phyloP scores from a whole-genome alignment of 2,113 vertebrate genomes.

The Brienomyrus longianalis region DNA sequence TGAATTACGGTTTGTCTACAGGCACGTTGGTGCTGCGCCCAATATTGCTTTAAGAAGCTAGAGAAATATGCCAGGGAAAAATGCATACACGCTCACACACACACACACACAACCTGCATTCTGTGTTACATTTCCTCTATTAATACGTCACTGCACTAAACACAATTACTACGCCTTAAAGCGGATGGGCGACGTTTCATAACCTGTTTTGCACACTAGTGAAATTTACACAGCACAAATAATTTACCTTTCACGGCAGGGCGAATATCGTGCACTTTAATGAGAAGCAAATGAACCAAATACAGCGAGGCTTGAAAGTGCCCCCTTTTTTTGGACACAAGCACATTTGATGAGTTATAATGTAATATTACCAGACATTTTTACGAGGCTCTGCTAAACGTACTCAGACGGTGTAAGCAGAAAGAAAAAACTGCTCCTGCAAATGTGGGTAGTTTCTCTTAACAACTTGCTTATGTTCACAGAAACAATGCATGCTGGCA shows the following conservation, averaged over 20 bases:
- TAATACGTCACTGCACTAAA: not conserved
- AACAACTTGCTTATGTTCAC: not conserved
- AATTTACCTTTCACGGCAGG: constrained; percentile 13
- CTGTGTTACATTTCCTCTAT: not conserved
- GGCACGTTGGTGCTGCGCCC: not conserved
- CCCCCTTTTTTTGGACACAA: not conserved
- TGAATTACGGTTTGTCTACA: not conserved
- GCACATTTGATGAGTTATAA: not conserved
- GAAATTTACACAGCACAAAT: constrained; percentile 3
- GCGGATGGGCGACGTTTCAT: not conserved
- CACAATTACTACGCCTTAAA: not conserved
- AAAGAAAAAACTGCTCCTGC: not conserved
- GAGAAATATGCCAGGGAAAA: not conserved
- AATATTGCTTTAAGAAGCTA: not conserved
- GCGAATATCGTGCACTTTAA: constrained; percentile 27
- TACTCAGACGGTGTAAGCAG: not conserved
- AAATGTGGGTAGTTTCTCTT: not conserved
- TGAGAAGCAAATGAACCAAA: not conserved
- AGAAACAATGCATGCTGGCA: not conserved
- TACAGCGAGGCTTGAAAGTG: not conserved
- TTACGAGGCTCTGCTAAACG: not conserved
- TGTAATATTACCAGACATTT: not conserved
- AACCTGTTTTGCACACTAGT: not conserved
- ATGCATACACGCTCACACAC: not conserved
- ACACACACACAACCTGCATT: not conserved